Conservation (phyloP, 2,888 invertebrate species). For the Phortica okadai region DNA sequence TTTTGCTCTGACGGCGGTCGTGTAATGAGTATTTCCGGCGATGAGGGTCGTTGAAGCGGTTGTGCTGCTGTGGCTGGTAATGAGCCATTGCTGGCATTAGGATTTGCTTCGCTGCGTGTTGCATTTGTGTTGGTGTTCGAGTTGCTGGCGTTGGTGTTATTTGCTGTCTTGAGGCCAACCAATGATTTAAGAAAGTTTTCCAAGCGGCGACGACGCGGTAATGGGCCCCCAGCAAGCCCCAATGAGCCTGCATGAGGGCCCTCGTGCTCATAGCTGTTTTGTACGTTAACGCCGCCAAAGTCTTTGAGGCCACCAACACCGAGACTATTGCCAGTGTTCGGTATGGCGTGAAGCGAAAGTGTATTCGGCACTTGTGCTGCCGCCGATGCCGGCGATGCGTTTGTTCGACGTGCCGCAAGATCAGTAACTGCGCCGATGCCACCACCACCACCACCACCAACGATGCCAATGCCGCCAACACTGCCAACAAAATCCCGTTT, state of each 20-base stretch:
- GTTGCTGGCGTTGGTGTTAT: constrained; percentile 33
- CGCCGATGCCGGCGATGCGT: constrained; percentile 1
- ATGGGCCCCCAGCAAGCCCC: constrained; percentile 70
- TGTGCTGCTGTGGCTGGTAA: constrained; percentile 6
- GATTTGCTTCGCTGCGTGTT: background rate
- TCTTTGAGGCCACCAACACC: constrained; percentile 35
- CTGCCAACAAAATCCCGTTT: constrained; percentile 41
- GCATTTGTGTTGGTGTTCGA: background rate
- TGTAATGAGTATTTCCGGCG: constrained; percentile 75
- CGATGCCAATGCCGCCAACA: constrained; percentile 37
- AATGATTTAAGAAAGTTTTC: constrained; percentile 76
- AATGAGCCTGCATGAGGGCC: constrained; percentile 70
- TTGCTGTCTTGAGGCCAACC: constrained; percentile 71
- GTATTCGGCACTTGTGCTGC: constrained; percentile 15
- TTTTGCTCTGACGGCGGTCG: constrained; percentile 75
- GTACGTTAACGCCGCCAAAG: constrained; percentile 31
- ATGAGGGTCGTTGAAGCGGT: constrained; percentile 62
- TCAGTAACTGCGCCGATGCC: constrained; percentile 43
- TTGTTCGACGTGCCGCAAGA: background rate
- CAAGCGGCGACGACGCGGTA: constrained; percentile 74
- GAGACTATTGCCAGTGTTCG: constrained; percentile 24
- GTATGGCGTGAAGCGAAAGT: constrained; percentile 23
- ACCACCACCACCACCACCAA: constrained; percentile 34
- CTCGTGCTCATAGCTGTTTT: constrained; percentile 56
- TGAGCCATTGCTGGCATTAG: constrained; percentile 15